Conservation (phyloP, 2,888 invertebrate species). For the Neuroscelio doddi region DNA sequence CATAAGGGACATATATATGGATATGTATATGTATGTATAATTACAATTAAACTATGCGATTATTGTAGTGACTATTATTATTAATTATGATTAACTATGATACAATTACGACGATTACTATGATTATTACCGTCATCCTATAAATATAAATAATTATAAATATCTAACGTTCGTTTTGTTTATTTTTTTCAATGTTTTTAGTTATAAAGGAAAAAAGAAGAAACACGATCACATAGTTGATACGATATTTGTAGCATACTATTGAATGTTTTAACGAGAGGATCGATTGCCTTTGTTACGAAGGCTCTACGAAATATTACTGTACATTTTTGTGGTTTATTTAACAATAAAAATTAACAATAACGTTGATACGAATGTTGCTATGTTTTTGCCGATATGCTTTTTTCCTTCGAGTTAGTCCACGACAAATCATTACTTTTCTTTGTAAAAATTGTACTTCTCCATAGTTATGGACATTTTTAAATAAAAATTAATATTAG, state of each 20-base stretch:
- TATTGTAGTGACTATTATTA: constrained; percentile 59
- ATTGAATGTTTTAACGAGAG: constrained; percentile 68
- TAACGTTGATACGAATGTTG: constrained; percentile 53
- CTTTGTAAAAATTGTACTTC: too few relatives aligned
- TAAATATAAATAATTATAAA: constrained; percentile 63
- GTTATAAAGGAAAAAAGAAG: constrained; percentile 46
- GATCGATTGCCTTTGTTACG: constrained; percentile 60
- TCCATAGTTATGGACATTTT: too few relatives aligned
- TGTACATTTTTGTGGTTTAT: constrained; percentile 72
- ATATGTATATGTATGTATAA: constrained; percentile 68
- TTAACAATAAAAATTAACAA: constrained; percentile 71
- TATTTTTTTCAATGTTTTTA: constrained; percentile 60
- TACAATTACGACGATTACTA: constrained; percentile 74
- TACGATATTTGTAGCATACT: constrained; percentile 67
- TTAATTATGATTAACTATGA: constrained; percentile 73
- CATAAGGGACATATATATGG: constrained; percentile 60
- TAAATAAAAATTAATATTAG: too few relatives aligned
- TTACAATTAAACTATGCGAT: constrained; percentile 64
- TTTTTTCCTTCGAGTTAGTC: too few relatives aligned
- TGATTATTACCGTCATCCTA: constrained; percentile 60
- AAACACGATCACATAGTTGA: constrained; percentile 51
- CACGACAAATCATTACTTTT: too few relatives aligned
- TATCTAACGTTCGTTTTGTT: constrained; percentile 57
- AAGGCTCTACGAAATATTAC: constrained; percentile 65
- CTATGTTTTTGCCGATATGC: neutral